phyloP scores from a whole-genome alignment of 2,888 invertebrate genomes.

The Thelaira solivaga region DNA sequence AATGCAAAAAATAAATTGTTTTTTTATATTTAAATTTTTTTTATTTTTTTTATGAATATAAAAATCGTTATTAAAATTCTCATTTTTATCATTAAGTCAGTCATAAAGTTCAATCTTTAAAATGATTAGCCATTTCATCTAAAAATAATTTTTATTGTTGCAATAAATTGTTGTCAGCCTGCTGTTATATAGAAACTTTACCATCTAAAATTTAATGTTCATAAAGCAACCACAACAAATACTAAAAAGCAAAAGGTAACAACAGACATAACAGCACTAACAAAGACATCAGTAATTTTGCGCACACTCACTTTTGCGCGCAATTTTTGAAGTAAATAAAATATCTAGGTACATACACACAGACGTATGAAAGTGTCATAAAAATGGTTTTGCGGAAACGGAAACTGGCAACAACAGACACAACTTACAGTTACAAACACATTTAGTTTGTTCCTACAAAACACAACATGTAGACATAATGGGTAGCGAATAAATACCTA shows the following conservation, averaged over 20 bases:
- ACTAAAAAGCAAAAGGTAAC: background rate
- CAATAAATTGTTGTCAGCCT: background rate
- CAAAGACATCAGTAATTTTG: slow-evolving; percentile 34
- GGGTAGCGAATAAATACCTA: background rate
- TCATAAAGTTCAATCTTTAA: too few species aligned
- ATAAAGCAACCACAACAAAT: background rate
- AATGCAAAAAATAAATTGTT: too few species aligned
- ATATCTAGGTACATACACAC: too few species aligned
- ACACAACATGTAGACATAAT: background rate
- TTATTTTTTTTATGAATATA: too few species aligned
- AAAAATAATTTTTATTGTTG: too few species aligned
- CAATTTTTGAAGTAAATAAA: background rate
- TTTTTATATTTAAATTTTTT: too few species aligned
- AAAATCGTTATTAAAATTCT: too few species aligned
- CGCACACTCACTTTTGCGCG: background rate
- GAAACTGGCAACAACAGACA: slow-evolving; percentile 33
- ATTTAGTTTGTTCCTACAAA: background rate
- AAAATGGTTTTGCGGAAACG: slow-evolving; percentile 22
- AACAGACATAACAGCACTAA: slow-evolving; percentile 5
- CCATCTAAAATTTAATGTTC: background rate
- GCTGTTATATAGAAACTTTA: background rate
- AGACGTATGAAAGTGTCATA: slow-evolving; percentile 28
- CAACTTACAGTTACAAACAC: background rate
- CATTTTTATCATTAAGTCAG: too few species aligned
- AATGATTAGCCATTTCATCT: too few species aligned